phyloP scores from a whole-genome alignment of 2,797 vertebrate genomes.

The Sus cebifrons region DNA sequence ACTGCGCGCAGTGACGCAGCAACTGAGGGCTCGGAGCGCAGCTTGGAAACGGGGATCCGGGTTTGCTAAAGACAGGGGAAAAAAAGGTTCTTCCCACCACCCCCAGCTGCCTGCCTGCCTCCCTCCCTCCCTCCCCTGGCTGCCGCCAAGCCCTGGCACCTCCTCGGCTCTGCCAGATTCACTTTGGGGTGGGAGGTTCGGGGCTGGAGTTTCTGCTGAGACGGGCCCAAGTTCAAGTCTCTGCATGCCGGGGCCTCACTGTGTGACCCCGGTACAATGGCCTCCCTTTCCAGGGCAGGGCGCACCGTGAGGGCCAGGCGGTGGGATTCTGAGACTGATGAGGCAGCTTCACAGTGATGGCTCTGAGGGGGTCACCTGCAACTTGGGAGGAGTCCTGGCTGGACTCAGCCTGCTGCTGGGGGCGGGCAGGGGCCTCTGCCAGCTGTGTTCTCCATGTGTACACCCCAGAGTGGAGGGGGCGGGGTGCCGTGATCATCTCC shows the following conservation, averaged over 20 bases:
- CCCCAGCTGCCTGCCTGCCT: conserved; percentile 82
- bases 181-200: not conserved
- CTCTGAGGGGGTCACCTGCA: not conserved
- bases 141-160: conserved; percentile 69
- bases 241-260: not conserved
- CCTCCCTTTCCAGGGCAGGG: not conserved
- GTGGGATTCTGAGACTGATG: not conserved
- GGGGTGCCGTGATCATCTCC: not conserved
- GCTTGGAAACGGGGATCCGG: conserved; percentile 65
- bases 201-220: not conserved
- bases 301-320: not conserved
- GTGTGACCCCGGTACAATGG: not conserved
- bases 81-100: conserved; percentile 82
- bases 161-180: not conserved
- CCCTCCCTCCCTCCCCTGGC: conserved; percentile 50
- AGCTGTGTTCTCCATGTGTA: not conserved
- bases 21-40: conserved; percentile 55
- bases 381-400: not conserved
- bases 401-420: not conserved
- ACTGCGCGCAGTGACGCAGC: not conserved
- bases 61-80: conserved; percentile 67
- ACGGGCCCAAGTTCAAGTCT: not conserved
- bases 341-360: not conserved
- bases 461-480: not conserved
- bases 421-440: not conserved